These are phyloP conservation scores for Dermochelys coriacea DNA, from an alignment of 2,797 vertebrate genomes.

Conservation along the genomic window DNA sequence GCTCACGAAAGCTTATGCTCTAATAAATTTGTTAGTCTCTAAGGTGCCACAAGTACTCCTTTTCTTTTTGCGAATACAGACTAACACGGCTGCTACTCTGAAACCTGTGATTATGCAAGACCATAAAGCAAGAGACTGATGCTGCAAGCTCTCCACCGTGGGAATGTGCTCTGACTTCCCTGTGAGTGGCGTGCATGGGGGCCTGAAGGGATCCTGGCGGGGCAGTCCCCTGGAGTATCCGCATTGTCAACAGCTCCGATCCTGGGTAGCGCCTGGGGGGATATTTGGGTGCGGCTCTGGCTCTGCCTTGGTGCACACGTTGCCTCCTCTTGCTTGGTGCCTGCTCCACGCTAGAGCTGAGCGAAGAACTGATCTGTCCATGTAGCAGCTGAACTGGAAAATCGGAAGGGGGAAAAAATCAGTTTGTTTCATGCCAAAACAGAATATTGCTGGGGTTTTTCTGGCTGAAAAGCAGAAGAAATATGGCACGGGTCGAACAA, in stretches of 20 bases:
- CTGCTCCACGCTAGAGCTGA: neutral
- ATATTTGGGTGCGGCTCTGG: too few species aligned
- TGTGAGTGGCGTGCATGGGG: neutral
- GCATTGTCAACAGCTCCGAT: fast-evolving
- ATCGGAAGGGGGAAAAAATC: neutral
- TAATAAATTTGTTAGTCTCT: too few species aligned
- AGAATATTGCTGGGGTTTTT: too few species aligned
- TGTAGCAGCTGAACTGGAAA: neutral
- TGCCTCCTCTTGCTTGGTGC: neutral
- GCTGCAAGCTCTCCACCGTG: neutral
- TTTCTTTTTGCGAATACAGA: too few species aligned
- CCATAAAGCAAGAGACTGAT: neutral
- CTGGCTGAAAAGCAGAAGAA: neutral
- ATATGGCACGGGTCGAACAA: neutral
- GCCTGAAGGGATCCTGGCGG: too few species aligned
- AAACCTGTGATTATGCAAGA: too few species aligned
- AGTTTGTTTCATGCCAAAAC: too few species aligned
- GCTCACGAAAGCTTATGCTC: too few species aligned
- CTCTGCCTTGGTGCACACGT: neutral
- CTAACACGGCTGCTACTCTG: too few species aligned
- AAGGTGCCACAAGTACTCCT: too few species aligned
- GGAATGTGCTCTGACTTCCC: neutral
- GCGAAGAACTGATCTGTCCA: neutral
- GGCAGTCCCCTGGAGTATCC: neutral
- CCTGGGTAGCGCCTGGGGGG: neutral